Conservation (phyloP, 2,888 invertebrate genomes). For the Cerceris ruficornis region DNA sequence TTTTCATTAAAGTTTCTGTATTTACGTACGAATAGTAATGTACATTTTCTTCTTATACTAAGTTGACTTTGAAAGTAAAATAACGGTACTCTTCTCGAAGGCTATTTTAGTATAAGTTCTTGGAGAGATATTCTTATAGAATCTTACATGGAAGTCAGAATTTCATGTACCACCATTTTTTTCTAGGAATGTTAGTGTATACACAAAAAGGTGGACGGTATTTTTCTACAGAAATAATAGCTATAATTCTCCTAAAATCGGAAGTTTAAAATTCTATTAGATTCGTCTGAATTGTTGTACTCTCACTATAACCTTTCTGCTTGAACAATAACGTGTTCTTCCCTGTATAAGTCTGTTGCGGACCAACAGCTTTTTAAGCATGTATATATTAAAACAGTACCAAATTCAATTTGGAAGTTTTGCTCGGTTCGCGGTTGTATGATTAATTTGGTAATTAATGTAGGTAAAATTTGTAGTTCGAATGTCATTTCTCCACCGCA, state of each 20-base stretch:
- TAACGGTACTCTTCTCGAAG: constrained; percentile 32
- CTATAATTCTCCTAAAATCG: constrained; percentile 45
- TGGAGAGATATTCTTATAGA: constrained; percentile 32
- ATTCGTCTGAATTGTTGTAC: constrained; percentile 40
- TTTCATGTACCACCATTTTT: constrained; percentile 38
- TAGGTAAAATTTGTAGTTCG: constrained; percentile 93
- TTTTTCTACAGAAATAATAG: constrained; percentile 58
- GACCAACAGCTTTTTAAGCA: constrained; percentile 94
- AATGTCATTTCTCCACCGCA: constrained; percentile 89
- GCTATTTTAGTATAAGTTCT: constrained; percentile 29
- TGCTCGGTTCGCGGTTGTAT: constrained; percentile 83
- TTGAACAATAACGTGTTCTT: constrained; percentile 90
- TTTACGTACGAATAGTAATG: constrained; percentile 49
- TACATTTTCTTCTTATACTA: constrained; percentile 49
- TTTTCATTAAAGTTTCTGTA: constrained; percentile 46
- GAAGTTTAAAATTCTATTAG: constrained; percentile 55
- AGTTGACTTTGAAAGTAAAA: constrained; percentile 49
- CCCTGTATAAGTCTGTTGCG: constrained; percentile 85
- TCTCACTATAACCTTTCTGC: constrained; percentile 84
- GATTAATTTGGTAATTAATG: constrained; percentile 88
- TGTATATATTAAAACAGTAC: constrained; percentile 92
- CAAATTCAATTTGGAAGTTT: constrained; percentile 87
- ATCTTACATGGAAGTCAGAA: constrained; percentile 38
- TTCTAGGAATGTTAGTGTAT: constrained; percentile 51
- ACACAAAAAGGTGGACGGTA: constrained; percentile 71